phyloP scores from a whole-genome alignment of 2,113 vertebrate species.

The Varanus salvator region DNA sequence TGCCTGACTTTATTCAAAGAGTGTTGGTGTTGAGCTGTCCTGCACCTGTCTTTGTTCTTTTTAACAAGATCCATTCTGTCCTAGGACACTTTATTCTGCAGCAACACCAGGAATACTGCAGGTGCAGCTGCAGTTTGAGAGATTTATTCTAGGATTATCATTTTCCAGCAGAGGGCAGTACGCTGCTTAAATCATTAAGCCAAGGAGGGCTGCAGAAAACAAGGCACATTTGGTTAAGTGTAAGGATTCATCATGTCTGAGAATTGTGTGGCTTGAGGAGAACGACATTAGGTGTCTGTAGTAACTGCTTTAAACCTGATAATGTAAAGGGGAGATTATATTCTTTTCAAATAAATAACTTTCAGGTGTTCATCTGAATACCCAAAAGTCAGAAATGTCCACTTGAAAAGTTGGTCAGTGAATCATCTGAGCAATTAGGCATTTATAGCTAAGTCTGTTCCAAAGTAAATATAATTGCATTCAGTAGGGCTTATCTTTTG shows the following conservation, averaged over 20 bases:
- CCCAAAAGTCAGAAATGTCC: background rate
- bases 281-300: background rate
- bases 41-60: background rate
- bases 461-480: background rate
- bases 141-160: background rate
- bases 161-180: constrained; percentile 59
- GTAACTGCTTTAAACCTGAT: background rate
- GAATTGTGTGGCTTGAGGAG: background rate
- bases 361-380: background rate
- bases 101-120: background rate
- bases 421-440: background rate
- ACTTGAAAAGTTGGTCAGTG: background rate
- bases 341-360: background rate
- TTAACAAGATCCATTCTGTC: background rate
- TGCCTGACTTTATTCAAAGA: background rate
- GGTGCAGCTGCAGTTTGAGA: no score
- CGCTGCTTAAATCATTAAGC: background rate
- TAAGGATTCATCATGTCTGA: background rate
- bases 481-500: background rate
- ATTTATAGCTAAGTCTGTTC: background rate
- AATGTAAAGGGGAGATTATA: background rate
- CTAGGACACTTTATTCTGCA: background rate
- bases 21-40: background rate
- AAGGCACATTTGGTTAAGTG: background rate
- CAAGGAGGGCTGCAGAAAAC: background rate